A percentile compares a stretch with the other conserved stretches of the same genome.
Evolutionary conservation across 1,140 invertebrate genomes (phyloP).

Genomic region (Venturia canescens): DNA sequence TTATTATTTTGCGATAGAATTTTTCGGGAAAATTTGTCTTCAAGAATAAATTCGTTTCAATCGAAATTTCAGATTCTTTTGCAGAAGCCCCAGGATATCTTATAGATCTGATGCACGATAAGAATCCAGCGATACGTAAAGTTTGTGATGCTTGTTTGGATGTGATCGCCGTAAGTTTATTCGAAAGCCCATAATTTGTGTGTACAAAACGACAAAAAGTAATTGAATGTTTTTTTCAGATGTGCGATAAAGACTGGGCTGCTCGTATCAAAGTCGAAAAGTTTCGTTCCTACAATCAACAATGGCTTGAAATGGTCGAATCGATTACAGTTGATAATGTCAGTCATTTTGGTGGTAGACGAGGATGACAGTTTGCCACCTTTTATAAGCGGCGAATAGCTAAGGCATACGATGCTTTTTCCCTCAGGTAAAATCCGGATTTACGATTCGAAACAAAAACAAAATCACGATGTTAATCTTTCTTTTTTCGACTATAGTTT

Average conservation of each 20-base stretch:
- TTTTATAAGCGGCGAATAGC: conserved; percentile 84
- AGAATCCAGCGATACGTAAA: conserved; percentile 94
- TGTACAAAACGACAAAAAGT: too few species aligned
- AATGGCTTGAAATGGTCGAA: conserved; percentile 98
- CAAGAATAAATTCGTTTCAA: too few species aligned
- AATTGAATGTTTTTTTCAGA: conserved; percentile 75
- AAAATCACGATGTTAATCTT: conserved; percentile 32
- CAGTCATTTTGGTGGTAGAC: conserved; percentile 77
- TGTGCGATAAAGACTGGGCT: conserved; percentile 94
- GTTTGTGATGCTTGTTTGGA: conserved; percentile 95
- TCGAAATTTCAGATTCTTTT: conserved; percentile 57
- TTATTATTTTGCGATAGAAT: conserved; percentile 26
- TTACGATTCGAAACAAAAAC: background rate
- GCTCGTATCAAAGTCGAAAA: conserved; percentile 95
- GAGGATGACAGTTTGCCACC: conserved; percentile 83
- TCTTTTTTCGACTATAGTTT: too few species aligned
- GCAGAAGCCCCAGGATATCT: conserved; percentile 94
- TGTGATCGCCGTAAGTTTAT: conserved; percentile 86
- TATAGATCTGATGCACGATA: conserved; percentile 98
- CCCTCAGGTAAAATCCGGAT: conserved; percentile 77
- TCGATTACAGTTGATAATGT: conserved; percentile 78
- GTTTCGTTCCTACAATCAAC: conserved; percentile 97
- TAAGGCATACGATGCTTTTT: conserved; percentile 83
- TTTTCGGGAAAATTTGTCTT: background rate
- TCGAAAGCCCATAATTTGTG: background rate